These are phyloP conservation scores for Synergus japonicus DNA, from an alignment of 2,888 invertebrate species.

Conservation along the genomic window DNA sequence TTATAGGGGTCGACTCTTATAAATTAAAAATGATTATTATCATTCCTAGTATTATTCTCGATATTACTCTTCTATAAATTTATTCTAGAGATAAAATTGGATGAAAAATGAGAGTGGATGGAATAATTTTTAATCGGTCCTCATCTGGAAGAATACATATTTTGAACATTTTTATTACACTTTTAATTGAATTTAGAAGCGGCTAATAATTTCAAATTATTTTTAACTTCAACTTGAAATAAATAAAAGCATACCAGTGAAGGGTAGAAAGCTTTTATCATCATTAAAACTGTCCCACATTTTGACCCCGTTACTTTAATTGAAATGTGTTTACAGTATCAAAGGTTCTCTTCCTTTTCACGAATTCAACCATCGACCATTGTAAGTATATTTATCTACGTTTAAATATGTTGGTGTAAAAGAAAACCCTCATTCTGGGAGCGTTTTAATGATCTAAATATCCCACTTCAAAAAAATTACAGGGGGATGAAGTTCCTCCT, in stretches of 20 bases:
- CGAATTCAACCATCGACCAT: not conserved
- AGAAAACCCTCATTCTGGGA: not conserved
- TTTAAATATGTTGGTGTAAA: too few species aligned
- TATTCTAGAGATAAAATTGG: too few species aligned
- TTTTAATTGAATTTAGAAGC: not conserved
- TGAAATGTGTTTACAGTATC: constrained; percentile 19
- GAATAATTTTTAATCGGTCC: too few species aligned
- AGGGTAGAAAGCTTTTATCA: constrained; percentile 14
- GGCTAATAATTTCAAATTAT: not conserved
- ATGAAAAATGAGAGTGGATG: too few species aligned
- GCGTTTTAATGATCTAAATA: not conserved
- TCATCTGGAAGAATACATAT: too few species aligned
- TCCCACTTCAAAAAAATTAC: not conserved
- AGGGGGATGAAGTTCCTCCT: not conserved
- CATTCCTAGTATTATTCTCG: too few species aligned
- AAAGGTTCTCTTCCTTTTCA: not conserved
- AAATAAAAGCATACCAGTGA: not conserved
- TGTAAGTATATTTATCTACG: not conserved
- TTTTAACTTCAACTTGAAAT: not conserved
- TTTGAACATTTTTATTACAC: too few species aligned
- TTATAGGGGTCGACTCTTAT: not conserved
- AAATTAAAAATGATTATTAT: too few species aligned
- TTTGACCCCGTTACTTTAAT: constrained; percentile 2
- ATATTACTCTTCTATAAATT: too few species aligned
- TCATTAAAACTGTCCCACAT: not conserved